Conservation (phyloP, 2,797 vertebrate genomes). For the Geotrypetes seraphini region DNA sequence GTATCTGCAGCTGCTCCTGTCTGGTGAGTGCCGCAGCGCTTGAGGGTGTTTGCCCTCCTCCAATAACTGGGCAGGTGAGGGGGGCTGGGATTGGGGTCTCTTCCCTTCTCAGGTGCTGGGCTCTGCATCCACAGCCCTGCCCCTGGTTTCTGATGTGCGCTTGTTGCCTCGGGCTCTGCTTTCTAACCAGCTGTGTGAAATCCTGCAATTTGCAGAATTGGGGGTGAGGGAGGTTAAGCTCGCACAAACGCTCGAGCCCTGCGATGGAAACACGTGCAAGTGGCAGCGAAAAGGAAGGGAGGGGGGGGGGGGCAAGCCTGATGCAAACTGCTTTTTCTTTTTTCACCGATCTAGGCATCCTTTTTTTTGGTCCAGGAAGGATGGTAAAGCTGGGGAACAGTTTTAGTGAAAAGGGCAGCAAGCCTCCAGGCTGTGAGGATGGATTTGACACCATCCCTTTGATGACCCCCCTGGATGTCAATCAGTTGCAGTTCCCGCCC, state of each 20-base stretch:
- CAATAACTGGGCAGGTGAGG: too few relatives aligned
- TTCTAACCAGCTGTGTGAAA: too few relatives aligned
- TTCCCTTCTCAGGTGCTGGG: too few relatives aligned
- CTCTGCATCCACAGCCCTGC: too few relatives aligned
- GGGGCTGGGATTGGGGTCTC: too few relatives aligned
- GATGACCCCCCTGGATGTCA: slow-evolving; percentile 88
- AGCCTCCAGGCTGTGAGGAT: slow-evolving; percentile 73
- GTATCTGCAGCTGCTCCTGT: not conserved
- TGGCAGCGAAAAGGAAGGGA: too few relatives aligned
- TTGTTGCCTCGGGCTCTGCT: not conserved
- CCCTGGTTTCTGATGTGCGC: not conserved
- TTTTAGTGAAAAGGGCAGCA: slow-evolving; percentile 82
- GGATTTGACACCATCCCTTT: slow-evolving; percentile 92
- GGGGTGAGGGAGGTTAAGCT: too few relatives aligned
- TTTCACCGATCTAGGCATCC: too few relatives aligned
- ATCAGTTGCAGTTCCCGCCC: slow-evolving; percentile 84
- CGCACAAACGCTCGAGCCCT: not conserved
- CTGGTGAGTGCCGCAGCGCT: not conserved
- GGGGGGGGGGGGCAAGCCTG: too few relatives aligned
- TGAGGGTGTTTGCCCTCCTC: too few relatives aligned
- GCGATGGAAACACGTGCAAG: too few relatives aligned
- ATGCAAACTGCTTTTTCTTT: too few relatives aligned
- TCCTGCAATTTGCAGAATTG: not conserved
- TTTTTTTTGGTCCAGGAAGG: slow-evolving; percentile 32
- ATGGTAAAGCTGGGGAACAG: slow-evolving; percentile 93